Evolutionary conservation across 2,113 vertebrate species (phyloP), one percentile per base, ranked within the genome.

Genomic region (Gymnarchus niloticus): DNA sequence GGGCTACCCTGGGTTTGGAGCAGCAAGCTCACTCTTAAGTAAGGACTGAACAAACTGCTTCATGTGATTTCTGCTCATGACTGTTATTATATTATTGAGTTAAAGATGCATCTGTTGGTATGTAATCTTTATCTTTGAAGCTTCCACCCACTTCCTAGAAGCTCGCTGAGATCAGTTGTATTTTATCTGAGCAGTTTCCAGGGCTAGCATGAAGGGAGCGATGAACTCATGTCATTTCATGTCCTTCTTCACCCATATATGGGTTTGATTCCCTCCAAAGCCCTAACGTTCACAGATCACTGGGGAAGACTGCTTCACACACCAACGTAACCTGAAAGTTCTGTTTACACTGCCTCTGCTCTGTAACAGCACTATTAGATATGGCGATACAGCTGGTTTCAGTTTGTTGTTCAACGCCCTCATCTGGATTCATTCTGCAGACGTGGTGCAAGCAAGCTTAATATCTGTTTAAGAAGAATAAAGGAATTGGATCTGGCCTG

Each of bases 31-130:
- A 48, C 46, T n/a, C 46, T 80, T 44, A 80, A 25, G 23, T 51
- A 28, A 23, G 56, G 8, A 57, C 23, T 2, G 23, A 57, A 57
- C 56, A 57, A 12, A 12, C 56, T 1, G 17, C 83, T 88, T 84
- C 93, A 92, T 92, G 93, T 92, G 92, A 93, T 87, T 9, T 78
- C 9, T 85, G 65, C 91, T 91, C 90, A 91, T 94, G 93, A 92
- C 86, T 88, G 85, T 90, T 86, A 88, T 93, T 93, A 91, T 85
- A 90, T 81, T 92, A 93, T 89, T 91, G 87, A 92, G 90, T 93
- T 93, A 93, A 84, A 83, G 87, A 85, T 87, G 81, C 87, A 85
- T 83, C 86, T 88, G 25, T 46, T 85, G 89, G 89, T 86, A 87
- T 84, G 21, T 46, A 2, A 51, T 37, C 10, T 46, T 25, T 84